Conservation (phyloP, 2,113 vertebrate species). For the Budorcas taxicolor region DNA sequence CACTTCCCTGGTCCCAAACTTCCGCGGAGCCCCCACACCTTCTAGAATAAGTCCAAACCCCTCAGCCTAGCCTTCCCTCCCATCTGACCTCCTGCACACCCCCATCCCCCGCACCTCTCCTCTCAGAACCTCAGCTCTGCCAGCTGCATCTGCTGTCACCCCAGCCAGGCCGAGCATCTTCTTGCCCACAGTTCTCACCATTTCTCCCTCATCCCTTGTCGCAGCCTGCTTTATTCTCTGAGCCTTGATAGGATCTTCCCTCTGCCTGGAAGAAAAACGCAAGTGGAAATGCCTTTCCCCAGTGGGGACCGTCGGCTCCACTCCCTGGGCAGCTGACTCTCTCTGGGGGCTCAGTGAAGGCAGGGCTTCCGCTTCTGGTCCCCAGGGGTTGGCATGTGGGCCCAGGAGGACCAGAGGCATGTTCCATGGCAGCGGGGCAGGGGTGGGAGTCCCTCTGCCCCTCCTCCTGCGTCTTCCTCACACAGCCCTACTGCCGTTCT, state of each 20-base stretch:
- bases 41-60: neutral
- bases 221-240: rapidly evolving
- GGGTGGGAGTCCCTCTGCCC: neutral
- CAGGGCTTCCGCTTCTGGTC: neutral
- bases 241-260: neutral
- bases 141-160: rapidly evolving
- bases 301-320: rapidly evolving
- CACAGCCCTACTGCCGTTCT: rapidly evolving
- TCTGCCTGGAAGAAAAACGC: neutral
- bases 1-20: neutral
- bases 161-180: neutral
- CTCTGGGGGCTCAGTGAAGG: neutral
- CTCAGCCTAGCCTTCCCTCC: neutral
- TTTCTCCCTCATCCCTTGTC: neutral
- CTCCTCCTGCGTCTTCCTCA: neutral
- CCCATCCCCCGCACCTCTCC: rapidly evolving
- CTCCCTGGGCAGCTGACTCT: neutral
- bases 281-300: neutral
- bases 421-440: rapidly evolving
- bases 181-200: neutral
- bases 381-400: neutral
- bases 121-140: neutral
- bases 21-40: rapidly evolving
- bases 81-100: no score
- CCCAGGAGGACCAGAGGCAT: no score